phyloP scores from a whole-genome alignment of 92 coral and sea anemone genomes.

The Blastomussa wellsi region DNA sequence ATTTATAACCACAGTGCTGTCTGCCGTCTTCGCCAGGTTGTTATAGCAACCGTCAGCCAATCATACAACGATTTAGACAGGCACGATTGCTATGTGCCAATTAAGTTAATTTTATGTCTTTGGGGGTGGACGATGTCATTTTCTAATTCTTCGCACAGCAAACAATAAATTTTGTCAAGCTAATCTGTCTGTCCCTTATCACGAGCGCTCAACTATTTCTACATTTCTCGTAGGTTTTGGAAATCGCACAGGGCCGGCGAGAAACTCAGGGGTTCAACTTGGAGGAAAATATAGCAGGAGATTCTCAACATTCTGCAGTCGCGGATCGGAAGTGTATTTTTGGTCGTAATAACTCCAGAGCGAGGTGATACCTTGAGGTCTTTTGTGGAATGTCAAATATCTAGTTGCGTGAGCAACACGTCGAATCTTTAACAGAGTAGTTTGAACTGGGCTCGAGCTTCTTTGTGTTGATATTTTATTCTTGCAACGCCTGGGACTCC shows the following conservation, averaged over 20 bases:
- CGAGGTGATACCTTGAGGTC: constrained; percentile 35
- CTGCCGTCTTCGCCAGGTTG: constrained; percentile 75
- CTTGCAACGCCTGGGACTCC: constrained; percentile 11
- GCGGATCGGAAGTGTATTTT: constrained; percentile 47
- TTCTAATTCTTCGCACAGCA: constrained; percentile 63
- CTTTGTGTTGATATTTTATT: constrained; percentile 26
- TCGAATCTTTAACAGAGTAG: constrained; percentile 9
- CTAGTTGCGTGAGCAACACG: constrained; percentile 42
- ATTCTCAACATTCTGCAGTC: constrained; percentile 22
- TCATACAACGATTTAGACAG: constrained; percentile 42
- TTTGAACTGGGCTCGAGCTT: constrained; percentile 13
- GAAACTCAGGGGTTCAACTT: neutral
- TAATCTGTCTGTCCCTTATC: constrained; percentile 33
- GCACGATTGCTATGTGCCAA: constrained; percentile 92
- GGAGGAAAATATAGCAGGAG: neutral
- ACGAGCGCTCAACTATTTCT: constrained; percentile 22
- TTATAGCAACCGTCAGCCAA: constrained; percentile 77
- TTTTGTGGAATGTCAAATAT: constrained; percentile 51
- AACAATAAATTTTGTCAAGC: constrained; percentile 60
- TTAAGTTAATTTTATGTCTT: constrained; percentile 74
- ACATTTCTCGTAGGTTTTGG: constrained; percentile 21
- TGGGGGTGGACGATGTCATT: constrained; percentile 73
- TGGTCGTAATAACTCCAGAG: constrained; percentile 33
- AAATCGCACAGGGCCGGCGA: constrained; percentile 8
- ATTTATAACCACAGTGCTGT: constrained; percentile 20